Percentiles rank a stretch among this genome's conserved stretches.
Evolutionary conservation across 2,113 vertebrate genomes (phyloP).

Genomic region (Gavia stellata): DNA sequence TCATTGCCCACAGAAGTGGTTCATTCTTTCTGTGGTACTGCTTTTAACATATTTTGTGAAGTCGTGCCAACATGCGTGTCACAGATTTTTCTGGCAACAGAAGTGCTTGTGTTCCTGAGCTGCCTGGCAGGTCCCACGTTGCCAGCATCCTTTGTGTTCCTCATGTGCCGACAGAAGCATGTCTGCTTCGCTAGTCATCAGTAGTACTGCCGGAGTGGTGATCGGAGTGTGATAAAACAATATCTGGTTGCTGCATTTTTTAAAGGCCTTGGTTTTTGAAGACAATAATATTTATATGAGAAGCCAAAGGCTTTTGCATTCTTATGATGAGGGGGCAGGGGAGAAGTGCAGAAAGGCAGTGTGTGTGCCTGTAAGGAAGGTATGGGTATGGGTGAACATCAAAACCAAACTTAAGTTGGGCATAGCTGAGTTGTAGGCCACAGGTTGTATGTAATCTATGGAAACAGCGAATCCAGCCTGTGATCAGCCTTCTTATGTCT

Average conservation of each 20-base stretch:
- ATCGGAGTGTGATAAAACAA: not conserved
- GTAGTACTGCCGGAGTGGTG: not conserved
- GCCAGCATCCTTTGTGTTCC: not conserved
- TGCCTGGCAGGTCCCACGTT: not conserved
- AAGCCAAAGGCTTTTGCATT: not conserved
- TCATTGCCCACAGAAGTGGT: not conserved
- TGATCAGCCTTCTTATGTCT: not conserved
- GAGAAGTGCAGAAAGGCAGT: not conserved
- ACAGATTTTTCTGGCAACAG: not conserved
- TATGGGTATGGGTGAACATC: not conserved
- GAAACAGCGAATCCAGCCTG: not conserved
- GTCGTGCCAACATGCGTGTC: not conserved
- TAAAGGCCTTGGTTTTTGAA: not conserved
- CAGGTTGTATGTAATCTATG: not conserved
- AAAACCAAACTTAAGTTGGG: not conserved
- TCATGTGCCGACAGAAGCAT: not conserved
- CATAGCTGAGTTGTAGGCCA: not conserved
- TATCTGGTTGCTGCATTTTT: not conserved
- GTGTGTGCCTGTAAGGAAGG: not conserved
- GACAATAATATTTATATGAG: not conserved
- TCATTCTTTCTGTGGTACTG: not conserved
- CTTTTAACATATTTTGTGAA: not conserved
- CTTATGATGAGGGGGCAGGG: not conserved
- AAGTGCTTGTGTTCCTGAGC: not conserved
- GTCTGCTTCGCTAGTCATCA: too few relatives aligned